Percentiles rank a stretch among this genome's conserved stretches.
Conservation (phyloP, 2,113 vertebrate genomes). For the Pipra filicauda region DNA sequence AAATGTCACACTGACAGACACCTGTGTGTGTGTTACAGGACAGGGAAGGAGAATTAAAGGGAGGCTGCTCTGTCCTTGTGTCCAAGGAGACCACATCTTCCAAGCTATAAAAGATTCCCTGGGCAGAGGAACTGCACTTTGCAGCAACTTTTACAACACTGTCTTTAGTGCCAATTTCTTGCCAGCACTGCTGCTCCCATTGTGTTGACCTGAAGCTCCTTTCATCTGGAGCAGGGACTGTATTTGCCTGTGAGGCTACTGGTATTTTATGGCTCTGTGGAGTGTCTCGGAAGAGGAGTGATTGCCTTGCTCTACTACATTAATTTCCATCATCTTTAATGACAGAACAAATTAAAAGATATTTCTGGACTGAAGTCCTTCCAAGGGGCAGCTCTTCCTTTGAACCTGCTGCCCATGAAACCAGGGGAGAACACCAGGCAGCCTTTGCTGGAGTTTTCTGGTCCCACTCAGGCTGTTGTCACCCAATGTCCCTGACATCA, state of each 20-base stretch:
- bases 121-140: neutral
- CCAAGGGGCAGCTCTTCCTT: neutral
- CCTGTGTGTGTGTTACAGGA: neutral
- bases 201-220: neutral
- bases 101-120: neutral
- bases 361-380: neutral
- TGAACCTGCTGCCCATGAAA: neutral
- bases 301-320: neutral
- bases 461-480: neutral
- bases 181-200: rapidly evolving
- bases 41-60: neutral
- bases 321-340: neutral
- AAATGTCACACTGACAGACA: neutral
- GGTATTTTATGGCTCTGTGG: neutral
- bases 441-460: neutral
- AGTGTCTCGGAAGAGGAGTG: neutral
- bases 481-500: rapidly evolving
- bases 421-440: neutral
- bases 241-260: neutral
- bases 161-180: neutral
- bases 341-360: neutral
- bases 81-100: neutral
- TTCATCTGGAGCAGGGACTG: rapidly evolving
- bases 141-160: neutral
- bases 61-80: neutral